Evolutionary conservation across 2,113 vertebrate species (phyloP).

Genomic region (Atractosteus spatula): DNA sequence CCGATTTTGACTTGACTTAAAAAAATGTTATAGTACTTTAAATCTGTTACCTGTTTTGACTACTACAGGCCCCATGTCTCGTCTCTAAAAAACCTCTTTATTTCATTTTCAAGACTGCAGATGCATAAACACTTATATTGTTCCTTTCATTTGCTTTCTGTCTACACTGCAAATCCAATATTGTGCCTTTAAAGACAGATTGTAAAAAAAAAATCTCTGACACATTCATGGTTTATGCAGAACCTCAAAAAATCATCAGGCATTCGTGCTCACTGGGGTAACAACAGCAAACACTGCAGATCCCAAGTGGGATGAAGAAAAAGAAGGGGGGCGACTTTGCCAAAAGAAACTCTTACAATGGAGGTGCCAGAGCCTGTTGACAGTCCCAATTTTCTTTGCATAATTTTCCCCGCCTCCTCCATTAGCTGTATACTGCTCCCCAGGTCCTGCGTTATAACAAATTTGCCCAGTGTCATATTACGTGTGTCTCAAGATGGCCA

Average conservation of each 20-base stretch:
- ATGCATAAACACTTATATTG: neutral
- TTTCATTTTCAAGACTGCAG: too few relatives aligned
- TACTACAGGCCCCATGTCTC: too few relatives aligned
- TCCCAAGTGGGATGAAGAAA: too few relatives aligned
- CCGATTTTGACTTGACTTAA: too few relatives aligned
- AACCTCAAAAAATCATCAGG: conserved; percentile 6
- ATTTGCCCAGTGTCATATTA: conserved; percentile 76
- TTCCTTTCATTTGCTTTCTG: neutral
- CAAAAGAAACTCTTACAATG: conserved; percentile 25
- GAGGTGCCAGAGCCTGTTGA: conserved; percentile 48
- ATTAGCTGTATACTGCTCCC: conserved; percentile 53
- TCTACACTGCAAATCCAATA: neutral
- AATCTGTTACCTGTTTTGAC: too few relatives aligned
- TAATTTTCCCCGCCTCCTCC: conserved; percentile 65
- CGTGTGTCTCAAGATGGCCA: conserved; percentile 63
- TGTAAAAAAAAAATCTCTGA: conserved; percentile 3
- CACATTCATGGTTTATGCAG: conserved; percentile 2
- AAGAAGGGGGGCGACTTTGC: too few relatives aligned
- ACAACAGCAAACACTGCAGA: conserved; percentile 32
- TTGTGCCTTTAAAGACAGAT: conserved; percentile 6
- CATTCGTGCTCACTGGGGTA: conserved; percentile 15
- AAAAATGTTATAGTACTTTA: too few relatives aligned
- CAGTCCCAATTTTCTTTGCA: conserved; percentile 61
- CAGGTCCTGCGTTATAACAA: conserved; percentile 70
- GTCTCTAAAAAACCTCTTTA: too few relatives aligned